Base-by-base conservation (phyloP, 2,888 invertebrate species). In the Gonocerus acuteangulatus region DNA sequence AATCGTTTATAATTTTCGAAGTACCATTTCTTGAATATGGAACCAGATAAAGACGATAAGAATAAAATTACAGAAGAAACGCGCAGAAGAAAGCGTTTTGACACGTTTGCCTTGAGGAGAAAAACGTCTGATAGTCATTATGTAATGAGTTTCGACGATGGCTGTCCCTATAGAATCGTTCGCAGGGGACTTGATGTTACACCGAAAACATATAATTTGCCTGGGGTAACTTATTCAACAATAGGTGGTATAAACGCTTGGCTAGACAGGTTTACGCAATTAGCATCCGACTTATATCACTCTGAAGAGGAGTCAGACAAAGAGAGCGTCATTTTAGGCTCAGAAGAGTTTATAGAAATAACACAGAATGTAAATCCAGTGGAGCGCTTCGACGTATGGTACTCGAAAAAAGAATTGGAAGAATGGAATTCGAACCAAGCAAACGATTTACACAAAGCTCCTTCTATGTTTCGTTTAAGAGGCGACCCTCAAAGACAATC, bases 141-240 rank as follows among this genome's bases (percentile, higher is more conserved):
- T n/a, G 44, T 62, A 2, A 27, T 47, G 7, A 49, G 42, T 18
- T 32, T 11, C 11, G 52, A 52, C 19, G 39, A 48, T 15, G 19
- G 36, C 7, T 45, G 13, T 13, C 60, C 60, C 3, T 62, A 57
- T 18, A 59, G 58, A 39, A 56, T 73, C 0, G 58, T 69, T 7
- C 68, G 70, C n/a, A 68, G 74, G 7, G 74, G 74, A 1, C 64
- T 70, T 16, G 75, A 78, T 66, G 71, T 77, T 2, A 78, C 78
- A 0, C 79, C 79, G 1, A 74, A 74, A 62, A 69, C 71, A 13
- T 68, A 79, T 2, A 15, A 32, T 13, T 22, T 54, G 9, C 42
- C 42, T 1, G 54, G 19, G 7, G 27, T 23, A 18, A 15, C 9
- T 16, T 42, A 49, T 49, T 2, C 16, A 21, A 15, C 22, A 21